Conservation (phyloP, 1,140 invertebrate genomes). For the Diachasmimorpha longicaudata region DNA sequence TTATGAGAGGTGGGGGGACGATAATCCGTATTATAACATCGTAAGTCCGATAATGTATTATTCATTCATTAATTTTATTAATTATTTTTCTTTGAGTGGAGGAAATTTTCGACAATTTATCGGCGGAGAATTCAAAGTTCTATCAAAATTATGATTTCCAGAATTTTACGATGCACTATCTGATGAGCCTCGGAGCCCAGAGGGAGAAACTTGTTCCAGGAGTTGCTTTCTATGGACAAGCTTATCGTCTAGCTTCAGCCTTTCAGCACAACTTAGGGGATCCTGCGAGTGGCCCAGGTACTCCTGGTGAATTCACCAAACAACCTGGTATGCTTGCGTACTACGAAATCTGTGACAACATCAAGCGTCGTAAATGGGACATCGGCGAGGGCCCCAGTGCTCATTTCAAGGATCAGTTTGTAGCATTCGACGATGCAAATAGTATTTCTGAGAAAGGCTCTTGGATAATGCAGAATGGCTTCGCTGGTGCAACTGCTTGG, state of each 20-base stretch:
- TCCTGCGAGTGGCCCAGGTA: conserved; percentile 73
- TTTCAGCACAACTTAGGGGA: conserved; percentile 60
- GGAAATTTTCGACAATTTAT: too few species aligned
- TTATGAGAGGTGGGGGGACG: conserved; percentile 67
- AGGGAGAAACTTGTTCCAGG: conserved; percentile 84
- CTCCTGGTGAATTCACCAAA: conserved; percentile 80
- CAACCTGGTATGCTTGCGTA: conserved; percentile 90
- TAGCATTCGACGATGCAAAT: conserved; percentile 84
- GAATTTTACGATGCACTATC: conserved; percentile 70
- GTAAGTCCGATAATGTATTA: conserved; percentile 61
- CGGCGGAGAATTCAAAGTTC: background rate
- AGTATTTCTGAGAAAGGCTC: conserved; percentile 79
- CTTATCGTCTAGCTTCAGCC: conserved; percentile 71
- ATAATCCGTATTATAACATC: conserved; percentile 77
- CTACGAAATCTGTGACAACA: conserved; percentile 86
- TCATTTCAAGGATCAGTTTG: conserved; percentile 83
- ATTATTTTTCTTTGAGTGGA: too few species aligned
- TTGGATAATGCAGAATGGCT: conserved; percentile 73
- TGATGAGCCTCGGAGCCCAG: conserved; percentile 76
- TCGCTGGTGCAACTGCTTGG: conserved; percentile 86
- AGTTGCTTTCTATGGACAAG: conserved; percentile 89
- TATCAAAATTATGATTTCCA: background rate
- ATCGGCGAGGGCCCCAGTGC: conserved; percentile 74
- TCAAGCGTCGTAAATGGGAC: conserved; percentile 59
- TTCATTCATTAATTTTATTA: conserved; percentile 20